Evolutionary conservation across 1,140 invertebrate species (phyloP), one percentile per base, ranked within the genome.

Genomic region (Phenacoccus solenopsis): DNA sequence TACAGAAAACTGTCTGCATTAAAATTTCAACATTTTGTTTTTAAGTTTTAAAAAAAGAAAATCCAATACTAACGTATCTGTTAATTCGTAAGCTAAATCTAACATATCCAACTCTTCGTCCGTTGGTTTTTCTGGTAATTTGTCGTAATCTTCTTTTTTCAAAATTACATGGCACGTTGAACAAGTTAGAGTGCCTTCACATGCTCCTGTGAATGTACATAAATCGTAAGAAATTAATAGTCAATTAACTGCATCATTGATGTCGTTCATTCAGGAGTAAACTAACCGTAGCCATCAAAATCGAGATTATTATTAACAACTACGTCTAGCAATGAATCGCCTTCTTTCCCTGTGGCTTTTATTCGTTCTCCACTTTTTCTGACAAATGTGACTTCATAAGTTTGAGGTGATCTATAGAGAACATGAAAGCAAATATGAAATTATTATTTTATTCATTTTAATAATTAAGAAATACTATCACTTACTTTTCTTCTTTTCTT

Each of bases 91-190:
- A 0, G 96, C 95, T 75, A 98, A 80, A 80, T 98, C 96, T 61
- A 98, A 79, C 94, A 98, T 97, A 76, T 98, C 96, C 27, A 92
- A 75, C 80, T 98, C 96, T 81, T 98, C 96, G 74, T 97, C 94
- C 0, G 87, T 85, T 0, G 92, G 85, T 79, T 91, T 89, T 49
- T 90, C 87, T 25, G 91, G 88, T 72, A 98, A 80, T 74, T 84
- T 84, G 69, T 95, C 88, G 79, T 85, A 98, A 78, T 94, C 88
- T 72, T 88, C 82, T 76, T 89, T 81, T 30, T 88, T 87, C 70
- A 98, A 86, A 72, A 98, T 93, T 27, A 98, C 84, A 80, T 98
- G 96, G 77, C 96, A 98, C 0, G 96, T 98, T 32, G 95, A 98
- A 77, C 96, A 98, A 0, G 95, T 94, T 16, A 98, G 80, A 1